Evolutionary conservation across 2,113 vertebrate species (phyloP).

Genomic region (Cryptoleucopteryx plumbea): DNA sequence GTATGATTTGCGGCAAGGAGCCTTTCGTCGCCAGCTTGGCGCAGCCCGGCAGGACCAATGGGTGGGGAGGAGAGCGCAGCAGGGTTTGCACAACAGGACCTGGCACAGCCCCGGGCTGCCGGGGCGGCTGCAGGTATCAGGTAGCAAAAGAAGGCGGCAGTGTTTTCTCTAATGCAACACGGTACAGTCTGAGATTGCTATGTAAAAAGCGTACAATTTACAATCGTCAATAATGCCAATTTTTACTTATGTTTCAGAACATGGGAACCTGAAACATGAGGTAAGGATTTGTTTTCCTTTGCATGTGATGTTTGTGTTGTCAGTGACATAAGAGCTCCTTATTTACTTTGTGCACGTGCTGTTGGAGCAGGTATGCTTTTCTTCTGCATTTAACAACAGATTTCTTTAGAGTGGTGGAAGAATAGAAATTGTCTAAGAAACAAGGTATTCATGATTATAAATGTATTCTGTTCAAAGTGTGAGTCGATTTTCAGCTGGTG

Average conservation of each 20-base stretch:
- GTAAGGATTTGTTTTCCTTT: conserved; percentile 75
- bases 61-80: conserved; percentile 40
- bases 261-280: conserved; percentile 81
- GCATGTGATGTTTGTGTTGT: conserved; percentile 27
- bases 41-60: conserved; percentile 71
- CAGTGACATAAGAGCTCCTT: neutral
- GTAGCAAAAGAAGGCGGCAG: conserved; percentile 67
- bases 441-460: neutral
- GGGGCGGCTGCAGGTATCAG: conserved; percentile 71
- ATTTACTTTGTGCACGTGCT: neutral
- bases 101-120: conserved; percentile 62
- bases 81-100: conserved; percentile 69
- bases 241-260: conserved; percentile 89
- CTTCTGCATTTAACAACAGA: neutral
- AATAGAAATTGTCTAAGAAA: neutral
- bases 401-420: neutral
- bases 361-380: neutral
- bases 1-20: neutral
- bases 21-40: neutral
- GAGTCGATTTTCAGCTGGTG: neutral
- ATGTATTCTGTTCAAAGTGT: neutral
- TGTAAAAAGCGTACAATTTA: neutral
- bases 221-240: conserved; percentile 73
- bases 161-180: neutral
- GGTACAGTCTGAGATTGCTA: neutral